A percentile compares a stretch with the other conserved stretches of the same genome.
Conservation (phyloP, 2,797 vertebrate genomes). For the Okamejei kenojei region DNA sequence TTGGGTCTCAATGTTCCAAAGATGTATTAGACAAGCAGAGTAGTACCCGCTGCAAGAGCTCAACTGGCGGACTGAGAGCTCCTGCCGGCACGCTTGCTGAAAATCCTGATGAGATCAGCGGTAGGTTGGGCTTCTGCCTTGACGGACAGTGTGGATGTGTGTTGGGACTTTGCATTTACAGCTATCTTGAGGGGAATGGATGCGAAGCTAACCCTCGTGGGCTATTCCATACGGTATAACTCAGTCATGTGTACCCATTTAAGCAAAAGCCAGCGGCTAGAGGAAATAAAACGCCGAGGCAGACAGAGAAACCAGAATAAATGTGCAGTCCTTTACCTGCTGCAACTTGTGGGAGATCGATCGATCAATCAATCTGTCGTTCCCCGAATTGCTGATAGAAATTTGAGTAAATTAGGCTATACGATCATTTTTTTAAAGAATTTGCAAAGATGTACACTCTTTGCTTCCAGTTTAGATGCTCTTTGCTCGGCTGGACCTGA, state of each 20-base stretch:
- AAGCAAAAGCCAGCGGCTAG: not conserved
- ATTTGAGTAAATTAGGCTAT: too few relatives aligned
- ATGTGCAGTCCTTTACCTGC: not conserved
- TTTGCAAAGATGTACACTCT: not conserved
- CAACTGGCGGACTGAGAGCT: constrained; percentile 17
- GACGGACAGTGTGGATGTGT: not conserved
- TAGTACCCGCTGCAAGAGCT: constrained; percentile 5
- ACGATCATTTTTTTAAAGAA: not conserved
- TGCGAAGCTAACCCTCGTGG: not conserved
- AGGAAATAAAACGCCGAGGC: too few relatives aligned
- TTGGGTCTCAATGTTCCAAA: not conserved
- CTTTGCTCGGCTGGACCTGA: not conserved
- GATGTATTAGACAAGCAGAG: not conserved
- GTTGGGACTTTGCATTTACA: not conserved
- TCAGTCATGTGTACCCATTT: not conserved
- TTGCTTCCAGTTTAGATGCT: too few relatives aligned
- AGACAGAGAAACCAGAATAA: not conserved
- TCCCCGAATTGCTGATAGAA: not conserved
- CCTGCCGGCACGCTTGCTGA: constrained; percentile 15
- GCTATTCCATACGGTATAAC: not conserved
- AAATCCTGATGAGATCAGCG: constrained; percentile 15
- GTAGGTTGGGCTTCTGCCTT: not conserved
- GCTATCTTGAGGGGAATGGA: not conserved
- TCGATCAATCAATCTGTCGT: not conserved
- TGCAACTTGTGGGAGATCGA: not conserved